A percentile compares a stretch with the other conserved stretches of the same genome.
phyloP scores from a whole-genome alignment of 2,888 invertebrate genomes.

The Drosophila niveifrons region DNA sequence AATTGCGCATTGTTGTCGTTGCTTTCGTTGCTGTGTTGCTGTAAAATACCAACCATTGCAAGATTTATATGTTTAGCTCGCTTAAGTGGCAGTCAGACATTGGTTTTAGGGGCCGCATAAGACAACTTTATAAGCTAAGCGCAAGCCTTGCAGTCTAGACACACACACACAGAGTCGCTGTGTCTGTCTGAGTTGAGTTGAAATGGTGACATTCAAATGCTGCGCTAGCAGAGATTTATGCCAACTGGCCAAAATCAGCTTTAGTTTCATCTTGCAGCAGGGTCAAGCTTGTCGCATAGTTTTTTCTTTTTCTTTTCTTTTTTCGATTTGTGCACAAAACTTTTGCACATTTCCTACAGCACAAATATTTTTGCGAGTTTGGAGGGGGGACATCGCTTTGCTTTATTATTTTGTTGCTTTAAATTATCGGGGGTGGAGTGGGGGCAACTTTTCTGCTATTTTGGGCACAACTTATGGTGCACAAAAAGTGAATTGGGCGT shows the following conservation, averaged over 20 bases:
- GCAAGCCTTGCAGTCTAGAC: conserved; percentile 65
- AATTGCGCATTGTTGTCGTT: conserved; percentile 71
- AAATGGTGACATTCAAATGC: conserved; percentile 73
- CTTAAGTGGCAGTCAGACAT: conserved; percentile 79
- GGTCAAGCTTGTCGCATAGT: conserved; percentile 66
- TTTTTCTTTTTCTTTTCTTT: conserved; percentile 15
- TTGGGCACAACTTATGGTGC: conserved; percentile 78
- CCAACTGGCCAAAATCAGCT: conserved; percentile 40
- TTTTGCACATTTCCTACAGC: conserved; percentile 72
- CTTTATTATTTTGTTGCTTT: conserved; percentile 63
- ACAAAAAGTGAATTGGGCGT: conserved; percentile 70
- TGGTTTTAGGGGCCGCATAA: conserved; percentile 69
- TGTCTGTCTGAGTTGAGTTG: conserved; percentile 7
- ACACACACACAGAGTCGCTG: conserved; percentile 22
- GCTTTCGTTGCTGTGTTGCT: conserved; percentile 38
- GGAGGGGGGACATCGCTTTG: conserved; percentile 31
- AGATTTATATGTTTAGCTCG: conserved; percentile 78
- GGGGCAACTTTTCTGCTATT: conserved; percentile 78
- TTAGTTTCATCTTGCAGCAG: conserved; percentile 15
- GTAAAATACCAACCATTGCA: conserved; percentile 71
- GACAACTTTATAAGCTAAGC: conserved; percentile 72
- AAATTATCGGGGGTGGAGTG: conserved; percentile 37
- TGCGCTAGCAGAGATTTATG: conserved; percentile 65
- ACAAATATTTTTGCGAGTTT: conserved; percentile 11
- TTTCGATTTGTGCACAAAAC: conserved; percentile 47